Conservation (phyloP, 1,140 invertebrate genomes). For the Drosophila azteca region DNA sequence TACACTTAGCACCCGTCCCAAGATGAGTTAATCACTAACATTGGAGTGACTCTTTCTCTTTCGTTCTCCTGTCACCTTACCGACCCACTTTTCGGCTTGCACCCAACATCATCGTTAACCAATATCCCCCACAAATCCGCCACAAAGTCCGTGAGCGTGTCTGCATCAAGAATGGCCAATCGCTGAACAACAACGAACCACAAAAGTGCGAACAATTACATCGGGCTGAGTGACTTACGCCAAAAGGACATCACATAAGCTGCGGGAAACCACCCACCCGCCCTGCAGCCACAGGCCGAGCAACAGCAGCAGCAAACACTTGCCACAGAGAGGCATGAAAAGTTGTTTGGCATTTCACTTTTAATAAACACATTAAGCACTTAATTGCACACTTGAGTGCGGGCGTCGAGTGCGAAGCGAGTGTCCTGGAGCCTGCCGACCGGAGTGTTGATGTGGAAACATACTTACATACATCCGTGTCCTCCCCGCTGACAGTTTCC, state of each 20-base stretch:
- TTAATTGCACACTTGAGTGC: slow-evolving; percentile 65
- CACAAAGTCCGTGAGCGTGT: slow-evolving; percentile 9
- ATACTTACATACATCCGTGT: slow-evolving; percentile 19
- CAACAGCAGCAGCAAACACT: slow-evolving; percentile 27
- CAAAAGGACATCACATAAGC: slow-evolving; percentile 25
- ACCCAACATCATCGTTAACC: not conserved
- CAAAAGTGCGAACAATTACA: slow-evolving; percentile 40
- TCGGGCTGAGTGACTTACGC: slow-evolving; percentile 23
- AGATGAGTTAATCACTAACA: too few species aligned
- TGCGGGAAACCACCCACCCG: slow-evolving; percentile 31
- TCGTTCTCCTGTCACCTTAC: too few species aligned
- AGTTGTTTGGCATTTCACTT: slow-evolving; percentile 72
- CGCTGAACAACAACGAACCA: slow-evolving; percentile 9
- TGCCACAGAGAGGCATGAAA: slow-evolving; percentile 33
- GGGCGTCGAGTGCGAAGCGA: slow-evolving; percentile 7
- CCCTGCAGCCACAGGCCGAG: slow-evolving; percentile 9
- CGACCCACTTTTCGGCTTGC: too few species aligned
- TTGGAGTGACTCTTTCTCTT: too few species aligned
- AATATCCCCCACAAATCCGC: not conserved
- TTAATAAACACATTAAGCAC: slow-evolving; percentile 78
- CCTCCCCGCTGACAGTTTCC: slow-evolving; percentile 17
- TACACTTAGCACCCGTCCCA: too few species aligned
- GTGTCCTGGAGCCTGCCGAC: not conserved
- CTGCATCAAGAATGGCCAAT: slow-evolving; percentile 11
- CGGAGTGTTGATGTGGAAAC: slow-evolving; percentile 15